Evolutionary conservation across 2,888 invertebrate species (phyloP), one percentile per base, ranked within the genome.

Genomic region (Syrphus vitripennis): DNA sequence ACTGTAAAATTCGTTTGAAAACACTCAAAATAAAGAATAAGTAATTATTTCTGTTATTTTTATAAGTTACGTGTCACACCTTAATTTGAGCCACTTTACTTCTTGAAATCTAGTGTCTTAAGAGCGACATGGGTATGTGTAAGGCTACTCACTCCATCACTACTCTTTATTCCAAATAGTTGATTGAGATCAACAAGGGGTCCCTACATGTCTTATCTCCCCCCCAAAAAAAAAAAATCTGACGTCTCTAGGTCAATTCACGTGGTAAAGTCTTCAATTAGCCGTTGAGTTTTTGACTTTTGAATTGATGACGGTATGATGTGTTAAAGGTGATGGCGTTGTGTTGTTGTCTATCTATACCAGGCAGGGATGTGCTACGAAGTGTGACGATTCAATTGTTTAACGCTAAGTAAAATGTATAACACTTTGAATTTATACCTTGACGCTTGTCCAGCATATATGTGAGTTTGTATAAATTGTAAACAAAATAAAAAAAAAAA

Each of bases 171-270:
- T 34, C 34, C 12, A 1, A 34, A 34, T 1, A 37, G 7, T 45
- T 65, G 14, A 45, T 59, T 42, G 19, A 21, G 29, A 34, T 37
- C 29, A 19, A 29, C 31, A n/a, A 9, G 42, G 10, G 40, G 37
- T 24, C 21, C 3, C 4, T 4, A 34, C 34, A 2, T 9, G n/a
- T 26, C 63, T 71, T 67, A 65, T 75, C 70, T 70, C 45, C 40
- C 24, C 45, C 70, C 24, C 19, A 53, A 26, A 31, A 29, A 34
- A 14, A 10, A 63, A 65, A 72, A 78, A 86, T 78, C 82, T 55
- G 82, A 82, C 82, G 48, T 74, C 82, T 82, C 84, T 84, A 81
- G 84, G 84, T 82, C 86, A 81, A 70, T 79, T 83, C 63, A 75
- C 42, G 74, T 65, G 48, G 74, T 77, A 37, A 48, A 16, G 50